phyloP scores from a whole-genome alignment of 2,888 invertebrate species.

The Reticulitermes lucifugus region DNA sequence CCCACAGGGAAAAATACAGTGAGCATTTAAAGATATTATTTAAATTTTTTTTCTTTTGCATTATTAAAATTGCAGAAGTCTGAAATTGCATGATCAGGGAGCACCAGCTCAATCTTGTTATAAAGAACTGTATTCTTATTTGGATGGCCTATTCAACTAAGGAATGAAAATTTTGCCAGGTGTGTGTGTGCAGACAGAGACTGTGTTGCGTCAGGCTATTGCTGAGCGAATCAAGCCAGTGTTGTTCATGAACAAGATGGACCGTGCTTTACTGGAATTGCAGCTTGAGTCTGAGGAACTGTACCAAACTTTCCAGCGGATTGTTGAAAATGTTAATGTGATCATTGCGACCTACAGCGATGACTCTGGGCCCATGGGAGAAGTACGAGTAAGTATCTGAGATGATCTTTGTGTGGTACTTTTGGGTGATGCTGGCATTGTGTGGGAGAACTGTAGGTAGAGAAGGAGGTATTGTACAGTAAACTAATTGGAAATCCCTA shows the following conservation, averaged over 20 bases:
- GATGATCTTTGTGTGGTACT: not conserved
- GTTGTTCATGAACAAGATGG: constrained; percentile 99
- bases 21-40: too few species aligned
- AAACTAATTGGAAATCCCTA: too few species aligned
- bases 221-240: constrained; percentile 99
- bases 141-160: too few species aligned
- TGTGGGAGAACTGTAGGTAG: too few species aligned
- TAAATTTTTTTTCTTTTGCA: too few species aligned
- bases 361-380: constrained; percentile 98
- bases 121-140: too few species aligned
- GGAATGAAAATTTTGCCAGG: constrained; percentile 68
- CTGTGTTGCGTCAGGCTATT: constrained; percentile 99
- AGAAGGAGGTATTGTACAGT: too few species aligned
- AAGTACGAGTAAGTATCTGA: constrained; percentile 83
- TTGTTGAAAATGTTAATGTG: constrained; percentile 99
- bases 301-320: constrained; percentile 99
- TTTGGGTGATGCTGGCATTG: not conserved
- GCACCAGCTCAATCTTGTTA: too few species aligned
- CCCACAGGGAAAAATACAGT: too few species aligned
- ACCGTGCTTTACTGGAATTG: constrained; percentile 96
- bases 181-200: constrained; percentile 99
- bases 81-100: too few species aligned
- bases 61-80: too few species aligned
- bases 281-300: constrained; percentile 97
- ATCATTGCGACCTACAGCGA: constrained; percentile 99